Base-by-base conservation (phyloP, 1,140 invertebrate species). In the Catajapyx aquilonaris region DNA sequence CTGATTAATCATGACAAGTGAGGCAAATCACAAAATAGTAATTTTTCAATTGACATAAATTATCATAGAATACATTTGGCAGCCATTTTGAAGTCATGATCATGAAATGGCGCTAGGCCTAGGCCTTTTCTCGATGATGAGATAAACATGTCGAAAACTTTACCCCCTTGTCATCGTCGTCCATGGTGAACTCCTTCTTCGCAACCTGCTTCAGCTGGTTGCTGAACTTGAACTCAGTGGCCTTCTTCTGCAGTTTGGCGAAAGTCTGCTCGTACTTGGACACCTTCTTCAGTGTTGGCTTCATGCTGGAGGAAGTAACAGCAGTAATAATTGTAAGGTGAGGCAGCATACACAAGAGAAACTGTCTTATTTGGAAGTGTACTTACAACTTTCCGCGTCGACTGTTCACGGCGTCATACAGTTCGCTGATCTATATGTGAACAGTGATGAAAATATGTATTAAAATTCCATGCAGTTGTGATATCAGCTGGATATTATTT, bases 261-360 rank as follows among this genome's bases (percentile, higher is more conserved):
- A 93, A 91, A 72, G 97, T 97, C 73, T 93, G 93, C 67, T 97
- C 93, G 66, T 96, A 97, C 73, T 97, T 97, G 61, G 93, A 96
- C 35, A 99, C 91, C 71, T 98, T 99, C 69, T 96, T 96, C 56
- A 99, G 65, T 45, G 93, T 84, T 53, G 94, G 94, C 66, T 99
- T 99, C 59, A 97, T 81, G 73, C 80, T 84, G 50, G 30, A 54
- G 51, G 34, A 31, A 41, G 36, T 25, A 37, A 35, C n/a, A 5
- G 21, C 49, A 41, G 39, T 45, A 43, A 37, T 20, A 36, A 35
- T 4, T 35, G 32, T 34, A 9, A 20, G 28, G 18, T 25, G 11
- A 20, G 35, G 11, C 21, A 38, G 35, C 39, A 40, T 38, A 44
- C 40, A 43, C 23, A n/a, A n/a, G n/a, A n/a, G 39, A 39, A n/a